Evolutionary conservation across 2,113 vertebrate species (phyloP).

Genomic region (Caranx melampygus): DNA sequence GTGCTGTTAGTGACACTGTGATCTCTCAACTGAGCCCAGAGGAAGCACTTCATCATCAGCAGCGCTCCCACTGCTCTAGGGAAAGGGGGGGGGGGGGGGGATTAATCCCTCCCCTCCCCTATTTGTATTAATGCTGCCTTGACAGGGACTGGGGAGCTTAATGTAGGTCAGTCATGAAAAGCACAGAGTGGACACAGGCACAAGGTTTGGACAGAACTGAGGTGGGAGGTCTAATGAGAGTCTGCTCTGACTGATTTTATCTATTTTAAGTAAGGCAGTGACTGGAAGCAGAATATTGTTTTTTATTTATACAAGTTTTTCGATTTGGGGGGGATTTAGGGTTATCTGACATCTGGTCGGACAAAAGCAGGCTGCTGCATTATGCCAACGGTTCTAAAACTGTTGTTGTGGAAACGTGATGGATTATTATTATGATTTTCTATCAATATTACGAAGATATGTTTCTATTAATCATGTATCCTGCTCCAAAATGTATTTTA

Average conservation of each 20-base stretch:
- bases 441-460: too few relatives aligned
- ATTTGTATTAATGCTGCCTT: conserved; percentile 33
- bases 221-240: neutral
- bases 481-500: too few relatives aligned
- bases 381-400: too few relatives aligned
- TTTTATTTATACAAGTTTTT: too few relatives aligned
- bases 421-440: too few relatives aligned
- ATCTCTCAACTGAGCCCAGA: conserved; percentile 22
- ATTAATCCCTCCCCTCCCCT: conserved; percentile 28
- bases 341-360: neutral
- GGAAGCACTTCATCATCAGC: conserved; percentile 19
- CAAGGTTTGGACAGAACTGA: neutral
- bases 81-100: neutral
- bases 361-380: neutral
- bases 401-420: too few relatives aligned
- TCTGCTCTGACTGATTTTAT: neutral
- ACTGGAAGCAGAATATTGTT: neutral
- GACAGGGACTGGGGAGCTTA: conserved; percentile 17
- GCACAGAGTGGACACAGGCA: conserved; percentile 12
- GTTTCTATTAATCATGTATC: too few relatives aligned
- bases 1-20: conserved; percentile 15
- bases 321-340: neutral
- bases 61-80: conserved; percentile 7
- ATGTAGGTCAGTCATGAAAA: conserved; percentile 62
- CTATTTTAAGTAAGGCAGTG: neutral